Conservation (phyloP, 2,113 vertebrate species). For the Callopanchax toddi region DNA sequence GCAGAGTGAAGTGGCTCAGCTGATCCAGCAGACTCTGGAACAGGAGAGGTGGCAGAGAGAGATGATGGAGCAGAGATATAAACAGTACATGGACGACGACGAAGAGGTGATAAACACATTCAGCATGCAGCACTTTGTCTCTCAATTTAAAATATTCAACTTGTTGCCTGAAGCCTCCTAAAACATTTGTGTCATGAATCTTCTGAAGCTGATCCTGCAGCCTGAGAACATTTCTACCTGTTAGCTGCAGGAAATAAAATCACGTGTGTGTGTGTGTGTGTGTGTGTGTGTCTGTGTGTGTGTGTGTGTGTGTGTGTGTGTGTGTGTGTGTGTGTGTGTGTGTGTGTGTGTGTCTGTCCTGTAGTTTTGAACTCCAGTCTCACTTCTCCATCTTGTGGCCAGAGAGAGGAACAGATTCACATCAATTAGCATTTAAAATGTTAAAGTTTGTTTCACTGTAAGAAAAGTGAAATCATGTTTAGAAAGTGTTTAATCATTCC, state of each 20-base stretch:
- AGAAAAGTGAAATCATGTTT: no score
- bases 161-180: no score
- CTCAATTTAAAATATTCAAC: no score
- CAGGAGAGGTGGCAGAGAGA: conserved; percentile 97
- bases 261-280: conserved; percentile 2
- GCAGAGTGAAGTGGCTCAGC: conserved; percentile 97
- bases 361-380: conserved; percentile 6
- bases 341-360: neutral
- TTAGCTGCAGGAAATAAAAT: conserved; percentile 21
- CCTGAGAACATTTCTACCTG: neutral
- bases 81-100: conserved; percentile 81
- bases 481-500: no score
- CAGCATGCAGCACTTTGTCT: neutral
- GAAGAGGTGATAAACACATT: conserved; percentile 61
- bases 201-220: no score
- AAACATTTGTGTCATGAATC: no score
- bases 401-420: conserved; percentile 7
- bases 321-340: neutral
- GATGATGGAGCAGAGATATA: conserved; percentile 97
- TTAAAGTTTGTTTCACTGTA: no score
- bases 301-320: conserved; percentile 20
- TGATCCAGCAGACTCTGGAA: conserved; percentile 97
- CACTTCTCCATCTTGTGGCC: conserved; percentile 60
- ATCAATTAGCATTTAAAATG: neutral
- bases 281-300: conserved; percentile 11